Percentiles rank a stretch among this genome's conserved stretches.
phyloP scores from a whole-genome alignment of 1,140 invertebrate species.

The Drosophila nigromelanica region DNA sequence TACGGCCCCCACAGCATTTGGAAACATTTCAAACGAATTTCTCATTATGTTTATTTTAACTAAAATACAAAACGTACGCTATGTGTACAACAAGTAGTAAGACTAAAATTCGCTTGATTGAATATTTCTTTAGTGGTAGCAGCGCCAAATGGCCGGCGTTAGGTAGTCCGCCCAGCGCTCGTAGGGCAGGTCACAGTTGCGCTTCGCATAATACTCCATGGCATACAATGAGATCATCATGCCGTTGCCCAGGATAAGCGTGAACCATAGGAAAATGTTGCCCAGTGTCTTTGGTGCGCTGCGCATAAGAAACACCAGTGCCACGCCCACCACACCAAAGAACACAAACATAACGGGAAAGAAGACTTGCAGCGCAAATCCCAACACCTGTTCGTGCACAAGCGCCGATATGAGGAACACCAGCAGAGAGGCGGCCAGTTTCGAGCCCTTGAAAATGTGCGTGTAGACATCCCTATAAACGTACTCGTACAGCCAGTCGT shows the following conservation, averaged over 20 bases:
- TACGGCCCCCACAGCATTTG: neutral
- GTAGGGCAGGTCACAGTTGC: slow-evolving; percentile 87
- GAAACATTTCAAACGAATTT: slow-evolving; percentile 30
- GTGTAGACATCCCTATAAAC: slow-evolving; percentile 94
- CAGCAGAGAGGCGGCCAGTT: slow-evolving; percentile 84
- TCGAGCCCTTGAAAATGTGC: slow-evolving; percentile 85
- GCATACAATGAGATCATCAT: slow-evolving; percentile 91
- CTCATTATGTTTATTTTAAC: slow-evolving; percentile 59
- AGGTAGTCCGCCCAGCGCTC: slow-evolving; percentile 58
- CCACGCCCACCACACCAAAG: slow-evolving; percentile 87
- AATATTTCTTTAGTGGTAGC: slow-evolving; percentile 67
- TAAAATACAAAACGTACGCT: slow-evolving; percentile 70
- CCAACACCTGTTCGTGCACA: slow-evolving; percentile 94
- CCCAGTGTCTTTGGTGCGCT: slow-evolving; percentile 85
- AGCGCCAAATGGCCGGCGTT: slow-evolving; percentile 85
- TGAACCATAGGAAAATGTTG: slow-evolving; percentile 93
- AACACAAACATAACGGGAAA: slow-evolving; percentile 92
- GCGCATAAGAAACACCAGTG: slow-evolving; percentile 86
- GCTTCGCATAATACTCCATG: slow-evolving; percentile 93
- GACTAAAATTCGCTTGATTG: slow-evolving; percentile 40
- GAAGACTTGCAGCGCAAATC: slow-evolving; percentile 91
- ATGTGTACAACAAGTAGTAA: slow-evolving; percentile 52
- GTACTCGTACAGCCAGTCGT: slow-evolving; percentile 97
- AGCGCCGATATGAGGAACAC: slow-evolving; percentile 89
- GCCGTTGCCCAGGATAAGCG: slow-evolving; percentile 91